Evolutionary conservation across 2,797 vertebrate genomes (phyloP), one percentile per base, ranked within the genome.

Genomic region (Sebastes oblongus): DNA sequence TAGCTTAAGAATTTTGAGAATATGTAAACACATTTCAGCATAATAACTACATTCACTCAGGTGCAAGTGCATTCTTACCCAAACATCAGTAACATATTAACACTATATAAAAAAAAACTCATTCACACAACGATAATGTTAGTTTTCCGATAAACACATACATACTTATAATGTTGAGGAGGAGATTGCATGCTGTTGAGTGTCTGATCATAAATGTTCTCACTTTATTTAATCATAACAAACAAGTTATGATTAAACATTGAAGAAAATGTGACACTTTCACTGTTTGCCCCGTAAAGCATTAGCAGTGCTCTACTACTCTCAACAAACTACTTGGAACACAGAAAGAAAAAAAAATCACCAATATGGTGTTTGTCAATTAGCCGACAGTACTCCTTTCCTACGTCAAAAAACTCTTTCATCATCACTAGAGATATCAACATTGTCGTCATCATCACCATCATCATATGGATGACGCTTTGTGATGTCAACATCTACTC

Each of bases 11-110:
- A 84, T 88, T 50, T 79, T 89, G 73, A 90, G 88, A 90, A 91
- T 77, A 90, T 91, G 94, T 92, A 91, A 91, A 93, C 91, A 91
- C 82, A 83, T 82, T 80, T 88, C 85, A 93, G 92, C 86, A 88
- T 86, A 90, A 91, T 62, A 80, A 90, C 88, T 92, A 95, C 94
- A 95, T 94, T 95, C 94, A 93, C 94, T 93, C 93, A 92, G 92
- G 92, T 92, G 89, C 93, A 94, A 95, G 94, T 95, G 95, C 94
- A 95, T 95, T 94, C 94, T 92, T 92, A 94, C 91, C 91, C 90
- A 94, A 90, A 94, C 79, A 88, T 94, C 86, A 92, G 90, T 90
- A 88, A 89, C 84, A 88, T 69, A 87, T 88, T 91, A 91, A 94
- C 89, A 91, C 82, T 89, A 90, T 81, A 50, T 62, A 85, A 82